Evolutionary conservation across 2,797 vertebrate genomes (phyloP), one percentile per base, ranked within the genome.

Genomic region (Cossypha heuglini): DNA sequence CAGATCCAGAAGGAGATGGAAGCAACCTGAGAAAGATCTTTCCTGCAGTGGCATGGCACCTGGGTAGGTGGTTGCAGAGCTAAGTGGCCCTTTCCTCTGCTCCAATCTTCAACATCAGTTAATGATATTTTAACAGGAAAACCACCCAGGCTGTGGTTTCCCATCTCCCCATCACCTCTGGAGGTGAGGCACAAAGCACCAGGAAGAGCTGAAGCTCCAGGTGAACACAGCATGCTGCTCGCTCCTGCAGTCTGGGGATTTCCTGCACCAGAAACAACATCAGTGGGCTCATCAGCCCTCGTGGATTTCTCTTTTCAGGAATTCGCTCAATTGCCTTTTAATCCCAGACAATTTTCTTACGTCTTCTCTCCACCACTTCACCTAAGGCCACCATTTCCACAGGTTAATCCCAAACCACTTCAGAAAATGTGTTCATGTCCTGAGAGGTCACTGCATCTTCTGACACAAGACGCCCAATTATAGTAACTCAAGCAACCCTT

Each of bases 91-190:
- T 7, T 0, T 40, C 28, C 9, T 18, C 29, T 33, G 13, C 26
- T 42, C 12, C 0, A 4, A 10, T 42, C 33, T 84, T 57, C 31
- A 51, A 54, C 11, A 59, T 1, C 15, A 10, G 22, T 6, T 4
- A 48, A 66, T 5, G 28, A 59, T 6, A 9, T 22, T 35, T 59
- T 8, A 77, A 67, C 16, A 43, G 28, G 35, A 55, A 37, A 78
- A 29, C 15, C n/a, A 20, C 40, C 11, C 0, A 0, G 48, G 25
- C 5, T 1, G 2, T 1, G 3, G 33, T 25, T 16, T 29, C 16
- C 21, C 5, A 35, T 5, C 9, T 31, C 12, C 3, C 16, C 25
- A 16, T 11, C 9, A 43, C 62, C 19, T 13, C 28, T 37, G 31
- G 35, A 54, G 35, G 11, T 45, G 28, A 52, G 26, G 42, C 19